These are phyloP conservation scores for Synanthedon formicaeformis DNA, from an alignment of 2,888 invertebrate genomes.

Conservation along the genomic window DNA sequence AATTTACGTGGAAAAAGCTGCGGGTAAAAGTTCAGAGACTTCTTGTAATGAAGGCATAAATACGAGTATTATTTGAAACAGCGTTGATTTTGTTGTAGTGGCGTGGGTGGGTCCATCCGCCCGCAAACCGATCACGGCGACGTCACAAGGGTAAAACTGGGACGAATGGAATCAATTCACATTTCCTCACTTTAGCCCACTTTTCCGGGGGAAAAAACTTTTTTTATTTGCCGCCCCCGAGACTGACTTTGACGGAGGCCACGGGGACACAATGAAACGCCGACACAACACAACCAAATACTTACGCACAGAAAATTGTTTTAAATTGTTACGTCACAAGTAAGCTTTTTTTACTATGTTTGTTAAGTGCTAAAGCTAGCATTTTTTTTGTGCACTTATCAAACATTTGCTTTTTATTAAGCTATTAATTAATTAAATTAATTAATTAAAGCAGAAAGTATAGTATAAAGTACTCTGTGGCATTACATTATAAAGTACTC, in stretches of 20 bases:
- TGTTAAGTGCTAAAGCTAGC: no score
- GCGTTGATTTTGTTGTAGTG: slow-evolving; percentile 3
- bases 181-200: slow-evolving; percentile 28
- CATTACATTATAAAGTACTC: no score
- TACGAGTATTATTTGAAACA: slow-evolving; percentile 6
- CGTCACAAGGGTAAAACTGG: slow-evolving; percentile 4
- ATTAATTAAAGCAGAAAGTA: no score
- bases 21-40: no score
- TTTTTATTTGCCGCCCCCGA: slow-evolving; percentile 45
- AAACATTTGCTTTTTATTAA: no score
- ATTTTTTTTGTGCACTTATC: no score
- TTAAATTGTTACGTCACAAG: no score
- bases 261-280: no score
- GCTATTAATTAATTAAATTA: no score
- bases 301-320: not conserved
- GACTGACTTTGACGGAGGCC: slow-evolving; percentile 52
- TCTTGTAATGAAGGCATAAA: not conserved
- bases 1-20: no score
- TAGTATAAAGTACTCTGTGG: no score
- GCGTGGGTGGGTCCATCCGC: not conserved
- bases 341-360: no score
- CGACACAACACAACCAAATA: slow-evolving; percentile 24
- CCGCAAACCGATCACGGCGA: slow-evolving; percentile 5
- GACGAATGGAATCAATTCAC: slow-evolving; percentile 30
- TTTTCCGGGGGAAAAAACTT: slow-evolving; percentile 25